Percentiles rank a stretch among this genome's conserved stretches.
Conservation (phyloP, 2,888 invertebrate species). For the Achlya flavicornis region DNA sequence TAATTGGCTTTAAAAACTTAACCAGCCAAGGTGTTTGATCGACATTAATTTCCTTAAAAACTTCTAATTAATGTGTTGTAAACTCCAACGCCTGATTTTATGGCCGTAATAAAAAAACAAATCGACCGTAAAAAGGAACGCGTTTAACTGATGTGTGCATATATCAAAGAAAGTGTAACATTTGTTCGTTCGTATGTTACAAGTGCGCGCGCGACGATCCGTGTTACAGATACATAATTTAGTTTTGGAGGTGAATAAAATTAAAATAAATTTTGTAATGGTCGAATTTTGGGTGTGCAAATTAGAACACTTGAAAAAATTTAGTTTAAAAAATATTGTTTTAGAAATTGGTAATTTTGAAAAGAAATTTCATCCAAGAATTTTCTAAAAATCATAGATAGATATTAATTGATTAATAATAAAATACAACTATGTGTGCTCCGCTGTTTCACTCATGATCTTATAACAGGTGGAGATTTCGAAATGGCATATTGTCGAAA, state of each 20-base stretch:
- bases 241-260: slow-evolving; percentile 50
- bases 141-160: slow-evolving; percentile 36
- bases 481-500: too few species aligned
- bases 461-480: too few species aligned
- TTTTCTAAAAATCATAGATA: too few species aligned
- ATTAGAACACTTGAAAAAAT: not conserved
- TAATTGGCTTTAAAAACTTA: too few species aligned
- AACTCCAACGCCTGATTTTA: slow-evolving; percentile 66
- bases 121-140: slow-evolving; percentile 53
- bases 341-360: too few species aligned
- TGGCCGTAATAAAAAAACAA: slow-evolving; percentile 53
- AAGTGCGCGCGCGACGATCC: slow-evolving; percentile 45
- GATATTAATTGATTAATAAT: too few species aligned
- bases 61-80: slow-evolving; percentile 39
- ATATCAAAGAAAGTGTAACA: slow-evolving; percentile 49
- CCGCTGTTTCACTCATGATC: too few species aligned
- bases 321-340: too few species aligned
- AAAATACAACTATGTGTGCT: too few species aligned
- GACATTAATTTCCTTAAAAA: slow-evolving; percentile 18
- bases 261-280: slow-evolving; percentile 39
- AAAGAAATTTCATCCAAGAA: too few species aligned
- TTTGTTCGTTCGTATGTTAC: slow-evolving; percentile 43
- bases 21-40: slow-evolving; percentile 6
- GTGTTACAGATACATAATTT: slow-evolving; percentile 49
- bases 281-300: slow-evolving; percentile 1